Evolutionary conservation across 2,113 vertebrate genomes (phyloP).

Genomic region (Tupaia chinensis): DNA sequence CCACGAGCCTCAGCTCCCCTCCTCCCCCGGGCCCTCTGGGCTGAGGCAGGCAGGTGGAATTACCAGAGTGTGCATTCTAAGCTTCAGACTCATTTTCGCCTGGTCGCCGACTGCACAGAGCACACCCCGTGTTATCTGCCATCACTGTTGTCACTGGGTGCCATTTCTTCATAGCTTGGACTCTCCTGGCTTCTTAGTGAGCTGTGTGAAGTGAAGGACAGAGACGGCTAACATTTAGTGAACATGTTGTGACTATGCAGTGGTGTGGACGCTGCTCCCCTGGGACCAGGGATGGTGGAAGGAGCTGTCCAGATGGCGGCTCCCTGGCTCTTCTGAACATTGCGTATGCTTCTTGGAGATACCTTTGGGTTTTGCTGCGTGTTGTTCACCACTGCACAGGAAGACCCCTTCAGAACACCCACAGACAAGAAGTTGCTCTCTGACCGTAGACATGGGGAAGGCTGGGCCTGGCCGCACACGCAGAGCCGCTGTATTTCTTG

Average conservation of each 20-base stretch:
- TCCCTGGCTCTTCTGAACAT: not conserved
- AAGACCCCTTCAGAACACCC: not conserved
- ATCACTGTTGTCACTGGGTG: fast-evolving
- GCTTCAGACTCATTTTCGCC: not conserved
- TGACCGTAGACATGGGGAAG: not conserved
- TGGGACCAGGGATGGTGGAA: not conserved
- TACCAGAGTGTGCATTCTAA: not conserved
- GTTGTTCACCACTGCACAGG: not conserved
- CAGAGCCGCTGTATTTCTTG: fast-evolving
- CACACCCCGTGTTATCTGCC: not conserved
- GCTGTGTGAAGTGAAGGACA: not conserved
- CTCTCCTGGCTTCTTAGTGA: not conserved
- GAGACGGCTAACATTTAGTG: not conserved
- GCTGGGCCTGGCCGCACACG: not conserved
- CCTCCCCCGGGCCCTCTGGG: not conserved
- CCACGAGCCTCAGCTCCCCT: not conserved
- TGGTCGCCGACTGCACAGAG: not conserved
- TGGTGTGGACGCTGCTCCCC: not conserved
- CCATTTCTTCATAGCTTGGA: not conserved
- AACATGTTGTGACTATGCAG: not conserved
- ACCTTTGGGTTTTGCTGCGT: not conserved
- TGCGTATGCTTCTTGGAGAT: not conserved
- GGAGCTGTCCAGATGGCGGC: conserved; percentile 7
- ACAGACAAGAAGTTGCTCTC: not conserved
- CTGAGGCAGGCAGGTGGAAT: not conserved